These are phyloP conservation scores for Drosophila atripex DNA, from an alignment of 2,888 invertebrate species.

Conservation along the genomic window DNA sequence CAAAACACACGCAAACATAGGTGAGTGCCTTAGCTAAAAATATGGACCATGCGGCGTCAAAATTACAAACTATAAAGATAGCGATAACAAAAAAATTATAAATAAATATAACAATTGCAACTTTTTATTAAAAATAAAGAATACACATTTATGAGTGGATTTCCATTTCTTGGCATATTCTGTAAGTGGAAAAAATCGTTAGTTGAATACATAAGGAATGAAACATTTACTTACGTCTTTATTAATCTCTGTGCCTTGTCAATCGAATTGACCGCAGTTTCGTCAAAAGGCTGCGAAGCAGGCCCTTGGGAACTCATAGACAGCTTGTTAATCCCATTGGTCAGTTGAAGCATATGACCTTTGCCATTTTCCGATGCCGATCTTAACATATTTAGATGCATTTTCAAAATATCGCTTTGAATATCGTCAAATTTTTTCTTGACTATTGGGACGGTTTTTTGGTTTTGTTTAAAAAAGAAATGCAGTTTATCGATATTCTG, in stretches of 20 bases:
- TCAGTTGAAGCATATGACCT: conserved; percentile 25
- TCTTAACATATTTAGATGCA: conserved; percentile 42
- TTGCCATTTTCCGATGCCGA: background rate
- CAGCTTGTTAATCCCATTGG: conserved; percentile 38
- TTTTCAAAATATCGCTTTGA: conserved; percentile 33
- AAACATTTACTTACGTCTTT: conserved; percentile 39
- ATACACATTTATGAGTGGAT: background rate
- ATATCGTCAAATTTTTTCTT: conserved; percentile 13
- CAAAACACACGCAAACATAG: background rate
- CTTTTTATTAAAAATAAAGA: background rate
- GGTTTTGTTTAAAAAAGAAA: conserved; percentile 16
- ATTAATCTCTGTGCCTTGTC: conserved; percentile 31
- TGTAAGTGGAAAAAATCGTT: conserved; percentile 29
- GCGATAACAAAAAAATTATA: background rate
- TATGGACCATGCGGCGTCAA: background rate
- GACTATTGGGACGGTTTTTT: conserved; percentile 8
- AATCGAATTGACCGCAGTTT: conserved; percentile 40
- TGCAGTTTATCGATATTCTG: conserved; percentile 35
- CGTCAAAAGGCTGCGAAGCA: conserved; percentile 30
- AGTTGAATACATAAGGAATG: background rate
- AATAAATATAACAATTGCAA: background rate
- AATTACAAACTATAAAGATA: background rate
- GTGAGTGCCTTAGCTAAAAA: no score
- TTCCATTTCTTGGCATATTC: conserved; percentile 9
- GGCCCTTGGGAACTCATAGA: background rate